Base-by-base conservation (phyloP, 2,113 vertebrate species). In the Crotophaga sulcirostris region DNA sequence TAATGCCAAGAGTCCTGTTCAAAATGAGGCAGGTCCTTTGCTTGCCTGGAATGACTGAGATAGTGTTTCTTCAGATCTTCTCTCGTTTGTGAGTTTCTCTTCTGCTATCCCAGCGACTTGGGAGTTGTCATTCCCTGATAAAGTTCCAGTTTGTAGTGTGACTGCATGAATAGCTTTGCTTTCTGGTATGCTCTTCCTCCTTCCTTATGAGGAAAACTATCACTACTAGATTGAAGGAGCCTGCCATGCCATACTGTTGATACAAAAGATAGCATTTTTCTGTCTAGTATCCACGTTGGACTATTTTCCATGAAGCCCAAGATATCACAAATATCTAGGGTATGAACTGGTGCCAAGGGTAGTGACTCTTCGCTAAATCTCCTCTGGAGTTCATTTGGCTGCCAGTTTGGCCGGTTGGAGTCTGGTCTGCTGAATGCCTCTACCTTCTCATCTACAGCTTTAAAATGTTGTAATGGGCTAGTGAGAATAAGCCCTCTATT, bases 301-400 rank as follows among this genome's bases (percentile, higher is more conserved):
- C 54, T 58, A 7, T 75, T 63, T 85, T 45, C 49, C 0, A 1
- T 52, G 63, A 52, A 81, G 42, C 56, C 9, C 18, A 34, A 67
- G 25, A 10, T 58, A 59, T 16, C 38, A 3, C 25, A 54, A 28
- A 19, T 64, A 42, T 24, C 13, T 29, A 15, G 12, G 24, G 11
- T 66, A 36, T 0, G 0, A 55, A 8, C 38, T 87, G 40, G 52
- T 72, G 40, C 7, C 0, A 3, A 54, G 58, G 59, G n/a, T 24
- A 40, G 36, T 20, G 23, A 3, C 44, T 64, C 8, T 68, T 18
- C 7, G 72, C 47, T 58, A 16, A 38, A 52, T 28, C 14, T 75
- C 17, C 76, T 47, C 24, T 4, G 3, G 42, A 72, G 20, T 54
- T 64, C 19, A 12, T 26, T 60, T 72, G 78, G 15, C 29, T 88